Evolutionary conservation across 2,797 vertebrate genomes (phyloP), one percentile per base, ranked within the genome.

Genomic region (Austrolebias charrua): DNA sequence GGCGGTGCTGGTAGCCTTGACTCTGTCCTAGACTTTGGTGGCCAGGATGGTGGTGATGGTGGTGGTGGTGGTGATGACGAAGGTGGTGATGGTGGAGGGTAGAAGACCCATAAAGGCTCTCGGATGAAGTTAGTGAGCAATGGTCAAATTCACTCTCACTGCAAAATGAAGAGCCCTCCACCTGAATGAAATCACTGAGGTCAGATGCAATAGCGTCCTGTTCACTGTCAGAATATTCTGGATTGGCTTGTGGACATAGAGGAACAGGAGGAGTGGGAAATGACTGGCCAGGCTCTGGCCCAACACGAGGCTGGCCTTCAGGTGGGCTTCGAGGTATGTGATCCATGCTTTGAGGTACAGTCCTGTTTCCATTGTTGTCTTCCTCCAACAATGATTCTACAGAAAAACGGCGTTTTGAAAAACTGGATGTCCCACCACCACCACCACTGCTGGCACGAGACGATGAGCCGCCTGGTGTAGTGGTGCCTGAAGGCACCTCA

Each of bases 131-230:
- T 73, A 98, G 95, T 0, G 96, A 99, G 75, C 95, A 98, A 85
- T 95, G 97, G 83, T 99, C 98, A 49, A 98, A 95, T 66, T 99
- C 98, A 46, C 96, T 99, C 80, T 99, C 98, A n/a, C 97, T 98
- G 86, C 97, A 99, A 71, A 98, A 96, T 8, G 98, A 99, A 0
- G 97, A 98, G 28, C 96, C 96, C 81, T 99, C 98, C 63, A 96
- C 93, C 53, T 96, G 98, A 29, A 98, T 88, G 80, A 95, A 97
- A 87, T 99, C 98, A 56, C 98, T 98, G 87, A 98, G 91, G 81
- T 99, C 98, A 3, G 98, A 99, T 24, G 95, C 95, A 3, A 94
- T 75, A 3, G 95, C 96, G 0, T 99, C 96, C 31, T 94, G 96
- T 78, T 98, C 98, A 4, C 97, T 98, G 85, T 98, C 97, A 0